These are phyloP conservation scores for Trissolcus basalis DNA, from an alignment of 1,140 invertebrate genomes.

Conservation along the genomic window DNA sequence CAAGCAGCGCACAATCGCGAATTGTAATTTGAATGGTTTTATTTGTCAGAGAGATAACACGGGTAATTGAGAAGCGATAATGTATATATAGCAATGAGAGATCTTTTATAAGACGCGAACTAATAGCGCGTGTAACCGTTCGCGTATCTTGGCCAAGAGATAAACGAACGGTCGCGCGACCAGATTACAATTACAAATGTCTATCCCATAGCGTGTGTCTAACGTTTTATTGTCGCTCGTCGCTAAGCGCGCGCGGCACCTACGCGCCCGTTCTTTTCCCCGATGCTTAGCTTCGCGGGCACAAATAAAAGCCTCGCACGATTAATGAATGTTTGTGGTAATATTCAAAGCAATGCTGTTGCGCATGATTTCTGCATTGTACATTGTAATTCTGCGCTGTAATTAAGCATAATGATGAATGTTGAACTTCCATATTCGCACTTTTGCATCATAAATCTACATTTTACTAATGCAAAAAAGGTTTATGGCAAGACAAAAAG, in stretches of 20 bases:
- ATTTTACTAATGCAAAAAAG: no score
- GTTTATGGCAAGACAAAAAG: no score
- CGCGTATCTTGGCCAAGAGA: conserved; percentile 10
- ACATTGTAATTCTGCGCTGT: conserved; percentile 19
- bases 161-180: conserved; percentile 14
- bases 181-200: conserved; percentile 45
- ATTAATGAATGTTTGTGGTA: conserved; percentile 42
- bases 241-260: no score
- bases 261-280: conserved; percentile 30
- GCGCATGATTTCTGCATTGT: conserved; percentile 28
- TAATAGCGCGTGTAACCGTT: conserved; percentile 15
- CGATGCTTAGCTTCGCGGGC: conserved; percentile 16
- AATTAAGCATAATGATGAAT: conserved; percentile 28
- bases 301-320: conserved; percentile 23
- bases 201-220: conserved; percentile 36
- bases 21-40: conserved; percentile 17
- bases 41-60: conserved; percentile 36
- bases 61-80: conserved; percentile 13
- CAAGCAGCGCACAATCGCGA: neutral
- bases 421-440: no score
- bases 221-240: conserved; percentile 40
- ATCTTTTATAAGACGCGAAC: conserved; percentile 11
- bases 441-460: no score
- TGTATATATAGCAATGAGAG: no score
- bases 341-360: conserved; percentile 22